Base-by-base conservation (phyloP, 64 coral and sea anemone genomes). In the Actinia tenebrosa region DNA sequence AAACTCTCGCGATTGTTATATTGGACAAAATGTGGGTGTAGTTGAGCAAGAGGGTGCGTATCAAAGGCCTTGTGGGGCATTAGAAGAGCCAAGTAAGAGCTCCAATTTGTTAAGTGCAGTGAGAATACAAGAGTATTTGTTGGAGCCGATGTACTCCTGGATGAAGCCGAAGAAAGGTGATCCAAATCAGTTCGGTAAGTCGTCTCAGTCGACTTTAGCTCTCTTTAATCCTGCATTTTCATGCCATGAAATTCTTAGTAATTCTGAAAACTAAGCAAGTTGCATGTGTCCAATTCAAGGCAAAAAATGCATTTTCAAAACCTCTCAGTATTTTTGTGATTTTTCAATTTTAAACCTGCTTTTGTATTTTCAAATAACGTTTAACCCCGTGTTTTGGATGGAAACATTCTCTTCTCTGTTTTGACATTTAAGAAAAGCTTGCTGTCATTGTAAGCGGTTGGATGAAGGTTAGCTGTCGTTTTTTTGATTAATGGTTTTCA, bases 141-240 rank as follows among this genome's bases (percentile, higher is more conserved):
- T 85, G 4, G 83, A 85, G 30, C 83, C 83, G 7, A 85, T 85
- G 54, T 85, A 85, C 26, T 64, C 83, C 6, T 85, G 83, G 83
- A 85, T 85, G 83, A 85, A 85, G 26, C 83, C 83, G 2, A 85
- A 85, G 56, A 85, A 85, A 44, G 83, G 83, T 23, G 83, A 64
- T 44, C 26, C 17, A 27, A 85, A n/a, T 85, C 83, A 85, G 17
- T 85, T 85, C 42, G 83, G 79, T 81, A 81, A 22, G 79, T 79
- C 45, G 44, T 17, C 19, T 25, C 30, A 37, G 1, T 37, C 20
- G 20, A 69, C 5, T 75, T 25, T 13, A 50, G 45, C 1, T 19
- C 44, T n/a, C 18, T 81, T 14, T 5, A 23, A 53, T 23, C 42
- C 22, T 47, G 5, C 0, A 75, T 75, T 26, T 75, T 25, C 27